Percentiles rank a stretch among this genome's conserved stretches.
phyloP scores from a whole-genome alignment of 2,113 vertebrate genomes.

The Notothenia rossii region DNA sequence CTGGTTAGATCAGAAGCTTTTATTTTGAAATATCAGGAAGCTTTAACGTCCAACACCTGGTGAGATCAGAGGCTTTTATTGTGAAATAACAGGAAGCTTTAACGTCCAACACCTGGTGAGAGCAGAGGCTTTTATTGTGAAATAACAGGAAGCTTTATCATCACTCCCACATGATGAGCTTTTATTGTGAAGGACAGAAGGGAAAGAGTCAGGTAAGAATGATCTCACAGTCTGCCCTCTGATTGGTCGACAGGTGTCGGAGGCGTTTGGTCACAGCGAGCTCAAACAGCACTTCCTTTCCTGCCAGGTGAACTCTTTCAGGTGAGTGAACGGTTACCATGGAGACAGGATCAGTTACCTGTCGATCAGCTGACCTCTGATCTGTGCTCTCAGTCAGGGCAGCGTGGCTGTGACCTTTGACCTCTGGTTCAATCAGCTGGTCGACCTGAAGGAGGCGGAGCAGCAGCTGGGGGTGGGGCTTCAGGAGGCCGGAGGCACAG shows the following conservation, averaged over 20 bases:
- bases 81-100: too few species aligned
- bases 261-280: constrained; percentile 50
- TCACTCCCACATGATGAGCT: too few species aligned
- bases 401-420: constrained; percentile 79
- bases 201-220: not conserved
- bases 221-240: constrained; percentile 1
- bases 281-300: constrained; percentile 57
- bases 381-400: constrained; percentile 65
- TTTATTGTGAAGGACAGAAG: not conserved
- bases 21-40: too few species aligned
- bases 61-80: too few species aligned
- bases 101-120: too few species aligned
- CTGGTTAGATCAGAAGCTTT: too few species aligned
- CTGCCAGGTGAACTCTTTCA: constrained; percentile 76
- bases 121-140: too few species aligned
- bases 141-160: not conserved
- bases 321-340: constrained; percentile 54
- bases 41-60: too few species aligned
- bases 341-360: too few species aligned
- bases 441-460: constrained; percentile 41
- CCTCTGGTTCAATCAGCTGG: constrained; percentile 62
- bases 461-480: constrained; percentile 68
- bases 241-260: constrained; percentile 73
- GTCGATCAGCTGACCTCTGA: not conserved
- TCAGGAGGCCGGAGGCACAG: constrained; percentile 15